phyloP scores from a whole-genome alignment of 2,888 invertebrate genomes.

The Osmoderma eremita region DNA sequence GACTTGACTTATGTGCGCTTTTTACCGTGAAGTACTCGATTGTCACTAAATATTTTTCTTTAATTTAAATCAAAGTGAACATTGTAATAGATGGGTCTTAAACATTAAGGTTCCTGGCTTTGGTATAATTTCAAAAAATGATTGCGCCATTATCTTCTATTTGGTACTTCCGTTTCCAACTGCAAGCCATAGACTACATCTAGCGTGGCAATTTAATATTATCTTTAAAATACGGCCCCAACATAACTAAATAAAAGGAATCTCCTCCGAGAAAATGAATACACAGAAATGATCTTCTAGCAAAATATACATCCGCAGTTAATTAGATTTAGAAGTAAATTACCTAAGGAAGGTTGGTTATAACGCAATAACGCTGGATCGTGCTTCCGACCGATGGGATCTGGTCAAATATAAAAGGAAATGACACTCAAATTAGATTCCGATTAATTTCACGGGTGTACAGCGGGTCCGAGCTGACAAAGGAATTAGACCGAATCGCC shows the following conservation, averaged over 20 bases:
- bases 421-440: slow-evolving; percentile 40
- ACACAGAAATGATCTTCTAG: not conserved
- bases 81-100: too few species aligned
- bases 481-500: slow-evolving; percentile 38
- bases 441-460: slow-evolving; percentile 39
- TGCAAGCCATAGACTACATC: not conserved
- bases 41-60: too few species aligned
- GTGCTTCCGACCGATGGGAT: slow-evolving; percentile 28
- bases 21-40: too few species aligned
- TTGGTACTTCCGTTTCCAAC: too few species aligned
- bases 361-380: slow-evolving; percentile 33
- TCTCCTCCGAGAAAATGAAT: slow-evolving; percentile 11
- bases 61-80: too few species aligned
- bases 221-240: not conserved
- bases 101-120: too few species aligned
- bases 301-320: slow-evolving; percentile 33
- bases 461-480: slow-evolving; percentile 39
- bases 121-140: too few species aligned
- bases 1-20: too few species aligned
- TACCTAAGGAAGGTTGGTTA: slow-evolving; percentile 24
- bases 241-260: slow-evolving; percentile 7
- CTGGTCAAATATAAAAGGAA: slow-evolving; percentile 33
- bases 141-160: too few species aligned
- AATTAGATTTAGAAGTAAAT: slow-evolving; percentile 36
- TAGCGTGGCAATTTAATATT: not conserved